Percentiles rank a stretch among this genome's conserved stretches.
Evolutionary conservation across 2,888 invertebrate genomes (phyloP).

Genomic region (Eumacrocentrus americanus): DNA sequence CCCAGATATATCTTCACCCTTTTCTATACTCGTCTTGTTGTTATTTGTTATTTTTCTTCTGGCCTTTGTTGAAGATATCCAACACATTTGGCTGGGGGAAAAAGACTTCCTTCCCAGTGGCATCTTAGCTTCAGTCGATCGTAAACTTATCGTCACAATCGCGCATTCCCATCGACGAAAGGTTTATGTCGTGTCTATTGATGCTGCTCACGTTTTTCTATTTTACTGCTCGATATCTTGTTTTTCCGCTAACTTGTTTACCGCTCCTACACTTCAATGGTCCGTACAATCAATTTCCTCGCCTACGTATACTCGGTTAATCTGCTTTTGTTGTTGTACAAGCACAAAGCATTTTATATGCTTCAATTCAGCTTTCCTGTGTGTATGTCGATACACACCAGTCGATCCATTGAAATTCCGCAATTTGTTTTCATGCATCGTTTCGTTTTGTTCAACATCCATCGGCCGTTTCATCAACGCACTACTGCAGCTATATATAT

Average conservation of each 20-base stretch:
- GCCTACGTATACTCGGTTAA: neutral
- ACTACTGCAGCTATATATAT: too few relatives aligned
- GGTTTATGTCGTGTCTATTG: neutral
- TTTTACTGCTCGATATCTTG: neutral
- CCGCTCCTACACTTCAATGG: neutral
- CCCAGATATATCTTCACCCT: conserved; percentile 10
- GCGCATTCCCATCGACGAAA: neutral
- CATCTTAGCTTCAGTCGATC: neutral
- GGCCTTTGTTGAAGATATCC: neutral
- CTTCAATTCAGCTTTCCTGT: too few relatives aligned
- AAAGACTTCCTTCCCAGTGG: neutral
- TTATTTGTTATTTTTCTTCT: conserved; percentile 1
- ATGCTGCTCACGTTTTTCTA: neutral
- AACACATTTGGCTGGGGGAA: neutral
- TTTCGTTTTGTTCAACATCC: too few relatives aligned
- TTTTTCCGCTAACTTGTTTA: neutral
- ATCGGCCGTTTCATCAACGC: too few relatives aligned
- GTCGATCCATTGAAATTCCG: too few relatives aligned
- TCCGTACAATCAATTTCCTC: neutral
- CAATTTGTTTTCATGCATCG: too few relatives aligned
- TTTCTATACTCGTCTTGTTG: neutral
- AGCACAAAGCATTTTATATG: too few relatives aligned
- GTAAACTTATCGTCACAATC: neutral
- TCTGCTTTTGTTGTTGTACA: too few relatives aligned
- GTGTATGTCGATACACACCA: too few relatives aligned